phyloP scores from a whole-genome alignment of 2,113 vertebrate species.

The Tonatia bakeri region DNA sequence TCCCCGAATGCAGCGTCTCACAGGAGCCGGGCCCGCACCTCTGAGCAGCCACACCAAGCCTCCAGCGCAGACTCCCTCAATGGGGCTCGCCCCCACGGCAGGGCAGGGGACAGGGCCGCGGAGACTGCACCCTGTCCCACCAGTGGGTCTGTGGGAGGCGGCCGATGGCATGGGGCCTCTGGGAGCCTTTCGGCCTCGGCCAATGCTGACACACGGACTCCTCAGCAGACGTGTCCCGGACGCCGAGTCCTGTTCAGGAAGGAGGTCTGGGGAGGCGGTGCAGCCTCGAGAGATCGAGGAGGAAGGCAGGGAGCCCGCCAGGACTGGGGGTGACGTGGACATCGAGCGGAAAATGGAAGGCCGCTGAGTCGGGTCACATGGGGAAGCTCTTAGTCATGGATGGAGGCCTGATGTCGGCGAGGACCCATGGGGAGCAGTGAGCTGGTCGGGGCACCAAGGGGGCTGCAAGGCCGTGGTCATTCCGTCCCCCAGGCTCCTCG shows the following conservation, averaged over 20 bases:
- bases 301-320: not conserved
- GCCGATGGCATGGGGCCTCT: rapidly evolving
- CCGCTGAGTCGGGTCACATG: rapidly evolving
- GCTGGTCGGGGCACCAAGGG: rapidly evolving
- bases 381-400: rapidly evolving
- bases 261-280: not conserved
- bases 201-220: rapidly evolving
- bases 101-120: not conserved
- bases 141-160: no score
- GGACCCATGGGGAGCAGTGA: rapidly evolving
- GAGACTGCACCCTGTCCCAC: not conserved
- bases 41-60: not conserved
- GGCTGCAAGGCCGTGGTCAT: no score
- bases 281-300: rapidly evolving
- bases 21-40: not conserved
- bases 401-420: rapidly evolving
- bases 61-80: rapidly evolving
- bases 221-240: not conserved
- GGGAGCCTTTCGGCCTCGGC: rapidly evolving
- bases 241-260: rapidly evolving
- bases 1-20: rapidly evolving
- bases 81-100: rapidly evolving
- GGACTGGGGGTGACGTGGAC: rapidly evolving
- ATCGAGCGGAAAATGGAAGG: no score
- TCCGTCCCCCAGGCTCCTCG: not conserved